These are phyloP conservation scores for Polylopha cassiicola DNA, from an alignment of 2,888 invertebrate species.

Conservation along the genomic window DNA sequence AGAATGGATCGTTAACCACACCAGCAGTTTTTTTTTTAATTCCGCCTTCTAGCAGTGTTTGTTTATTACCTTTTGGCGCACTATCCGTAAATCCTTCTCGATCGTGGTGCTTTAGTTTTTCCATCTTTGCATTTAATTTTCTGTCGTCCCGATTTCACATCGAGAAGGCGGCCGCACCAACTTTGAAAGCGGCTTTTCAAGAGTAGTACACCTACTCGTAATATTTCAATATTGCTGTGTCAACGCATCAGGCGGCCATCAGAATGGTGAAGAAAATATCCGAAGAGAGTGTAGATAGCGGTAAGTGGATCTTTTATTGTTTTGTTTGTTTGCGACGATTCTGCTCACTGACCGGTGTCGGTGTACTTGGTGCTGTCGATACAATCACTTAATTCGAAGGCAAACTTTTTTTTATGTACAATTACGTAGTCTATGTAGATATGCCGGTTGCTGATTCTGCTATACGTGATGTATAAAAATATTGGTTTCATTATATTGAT, in stretches of 20 bases:
- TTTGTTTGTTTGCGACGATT: conserved; percentile 19
- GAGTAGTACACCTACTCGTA: conserved; percentile 71
- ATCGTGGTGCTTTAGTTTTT: conserved; percentile 65
- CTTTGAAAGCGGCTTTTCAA: conserved; percentile 76
- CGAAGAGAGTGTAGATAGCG: conserved; percentile 76
- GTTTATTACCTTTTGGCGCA: conserved; percentile 71
- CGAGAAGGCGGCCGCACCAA: conserved; percentile 73
- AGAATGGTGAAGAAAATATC: conserved; percentile 77
- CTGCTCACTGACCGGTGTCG: conserved; percentile 12
- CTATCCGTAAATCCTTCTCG: conserved; percentile 71
- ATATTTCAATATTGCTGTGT: conserved; percentile 61
- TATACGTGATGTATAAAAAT: too few relatives aligned
- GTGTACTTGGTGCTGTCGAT: conserved; percentile 15
- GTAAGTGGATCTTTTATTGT: conserved; percentile 48
- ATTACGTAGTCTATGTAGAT: conserved; percentile 47
- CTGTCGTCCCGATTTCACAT: conserved; percentile 71
- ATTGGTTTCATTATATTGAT: too few relatives aligned
- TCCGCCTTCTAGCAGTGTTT: conserved; percentile 76
- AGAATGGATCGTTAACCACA: conserved; percentile 76
- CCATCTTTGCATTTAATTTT: conserved; percentile 57
- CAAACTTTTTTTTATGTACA: conserved; percentile 33
- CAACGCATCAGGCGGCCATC: conserved; percentile 61
- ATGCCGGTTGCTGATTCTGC: conserved; percentile 24
- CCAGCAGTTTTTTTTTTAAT: conserved; percentile 79
- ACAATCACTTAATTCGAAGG: conserved; percentile 22